These are phyloP conservation scores for Eulemur albifrons DNA, from an alignment of 2,797 vertebrate genomes.

Conservation along the genomic window DNA sequence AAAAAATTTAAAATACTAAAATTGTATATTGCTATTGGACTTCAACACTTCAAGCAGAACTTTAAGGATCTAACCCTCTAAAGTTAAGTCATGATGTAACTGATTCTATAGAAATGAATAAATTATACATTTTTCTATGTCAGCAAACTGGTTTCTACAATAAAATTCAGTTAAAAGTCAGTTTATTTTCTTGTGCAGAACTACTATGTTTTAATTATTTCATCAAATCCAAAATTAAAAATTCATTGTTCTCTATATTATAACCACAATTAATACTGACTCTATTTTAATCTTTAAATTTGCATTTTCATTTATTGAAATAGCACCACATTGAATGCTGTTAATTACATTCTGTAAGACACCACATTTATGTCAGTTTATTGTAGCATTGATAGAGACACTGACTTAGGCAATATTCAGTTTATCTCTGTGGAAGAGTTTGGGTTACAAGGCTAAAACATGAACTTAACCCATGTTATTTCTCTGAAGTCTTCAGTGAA, in stretches of 20 bases:
- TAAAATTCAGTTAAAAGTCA: slow-evolving; percentile 35
- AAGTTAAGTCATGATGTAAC: not conserved
- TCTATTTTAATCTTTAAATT: slow-evolving; percentile 63
- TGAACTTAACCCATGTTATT: not conserved
- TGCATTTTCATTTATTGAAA: slow-evolving; percentile 74
- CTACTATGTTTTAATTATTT: not conserved
- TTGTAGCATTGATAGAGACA: not conserved
- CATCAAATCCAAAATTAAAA: slow-evolving; percentile 47
- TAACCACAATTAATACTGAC: slow-evolving; percentile 58
- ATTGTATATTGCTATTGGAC: not conserved
- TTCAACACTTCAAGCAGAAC: not conserved
- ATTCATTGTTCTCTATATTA: slow-evolving; percentile 23
- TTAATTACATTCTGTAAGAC: slow-evolving; percentile 51
- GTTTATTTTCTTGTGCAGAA: not conserved
- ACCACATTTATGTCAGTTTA: slow-evolving; percentile 54
- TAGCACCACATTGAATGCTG: slow-evolving; percentile 3
- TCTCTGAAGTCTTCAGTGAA: not conserved
- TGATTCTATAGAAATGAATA: not conserved
- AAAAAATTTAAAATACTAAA: not conserved
- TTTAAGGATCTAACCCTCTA: not conserved
- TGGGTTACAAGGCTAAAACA: not conserved
- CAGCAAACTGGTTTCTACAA: not conserved
- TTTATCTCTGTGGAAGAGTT: not conserved
- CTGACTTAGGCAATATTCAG: not conserved
- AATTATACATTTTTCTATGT: not conserved